Evolutionary conservation across 2,888 invertebrate species (phyloP).

Genomic region (Cacoxenus indagator): DNA sequence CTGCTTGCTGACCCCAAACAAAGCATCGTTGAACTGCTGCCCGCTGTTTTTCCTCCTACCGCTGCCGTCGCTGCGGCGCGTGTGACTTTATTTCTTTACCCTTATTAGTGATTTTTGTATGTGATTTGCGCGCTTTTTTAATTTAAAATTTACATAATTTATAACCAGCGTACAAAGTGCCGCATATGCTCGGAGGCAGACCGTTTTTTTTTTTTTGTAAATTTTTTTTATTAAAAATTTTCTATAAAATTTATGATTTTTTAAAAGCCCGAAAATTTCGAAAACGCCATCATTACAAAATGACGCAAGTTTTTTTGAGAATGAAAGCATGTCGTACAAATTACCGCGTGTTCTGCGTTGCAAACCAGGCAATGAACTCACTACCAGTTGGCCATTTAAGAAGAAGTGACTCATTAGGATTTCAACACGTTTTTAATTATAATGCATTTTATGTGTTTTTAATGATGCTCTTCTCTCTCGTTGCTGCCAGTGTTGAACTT

Average conservation of each 20-base stretch:
- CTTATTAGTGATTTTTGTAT: constrained; percentile 48
- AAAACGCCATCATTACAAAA: constrained; percentile 39
- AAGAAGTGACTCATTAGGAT: constrained; percentile 43
- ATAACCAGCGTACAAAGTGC: constrained; percentile 46
- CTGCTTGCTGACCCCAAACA: constrained; percentile 25
- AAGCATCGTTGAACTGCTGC: neutral
- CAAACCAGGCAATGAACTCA: constrained; percentile 33
- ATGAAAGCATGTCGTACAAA: too few species aligned
- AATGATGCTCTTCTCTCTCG: constrained; percentile 30
- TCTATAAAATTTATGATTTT: constrained; percentile 52
- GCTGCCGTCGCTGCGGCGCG: constrained; percentile 33
- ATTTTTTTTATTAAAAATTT: constrained; percentile 29
- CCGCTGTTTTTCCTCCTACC: constrained; percentile 26
- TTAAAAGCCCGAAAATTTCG: constrained; percentile 32
- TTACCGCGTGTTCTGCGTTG: constrained; percentile 44
- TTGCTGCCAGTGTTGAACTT: neutral
- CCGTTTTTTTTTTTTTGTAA: neutral
- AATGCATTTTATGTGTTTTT: constrained; percentile 60
- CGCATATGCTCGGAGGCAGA: constrained; percentile 44
- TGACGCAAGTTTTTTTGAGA: constrained; percentile 32
- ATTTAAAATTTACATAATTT: constrained; percentile 62
- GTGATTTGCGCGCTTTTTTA: constrained; percentile 33
- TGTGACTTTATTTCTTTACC: constrained; percentile 52
- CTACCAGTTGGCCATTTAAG: constrained; percentile 24
- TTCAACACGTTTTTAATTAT: constrained; percentile 67